Evolutionary conservation across 1,140 invertebrate species (phyloP).

Genomic region (Babylonia areolata): DNA sequence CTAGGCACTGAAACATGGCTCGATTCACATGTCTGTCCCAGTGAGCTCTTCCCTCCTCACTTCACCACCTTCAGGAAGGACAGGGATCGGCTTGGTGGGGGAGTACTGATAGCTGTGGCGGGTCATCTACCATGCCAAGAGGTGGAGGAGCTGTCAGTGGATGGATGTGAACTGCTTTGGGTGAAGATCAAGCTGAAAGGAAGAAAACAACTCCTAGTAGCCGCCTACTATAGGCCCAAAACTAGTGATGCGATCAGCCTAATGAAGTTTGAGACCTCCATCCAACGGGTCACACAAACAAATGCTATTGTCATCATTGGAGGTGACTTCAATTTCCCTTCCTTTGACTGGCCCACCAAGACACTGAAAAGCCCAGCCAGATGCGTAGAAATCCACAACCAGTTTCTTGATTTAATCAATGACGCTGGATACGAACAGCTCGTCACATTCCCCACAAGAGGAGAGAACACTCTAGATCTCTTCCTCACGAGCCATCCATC

Average conservation of each 20-base stretch:
- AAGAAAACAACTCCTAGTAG: not conserved
- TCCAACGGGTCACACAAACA: not conserved
- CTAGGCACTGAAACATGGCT: not conserved
- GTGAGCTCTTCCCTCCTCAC: not conserved
- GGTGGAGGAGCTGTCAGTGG: not conserved
- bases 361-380: too few species aligned
- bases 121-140: not conserved
- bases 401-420: not conserved
- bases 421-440: not conserved
- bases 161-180: not conserved
- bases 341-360: too few species aligned
- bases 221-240: not conserved
- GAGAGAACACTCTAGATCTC: not conserved
- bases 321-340: too few species aligned
- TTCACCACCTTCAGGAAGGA: not conserved
- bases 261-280: not conserved
- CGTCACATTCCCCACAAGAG: not conserved
- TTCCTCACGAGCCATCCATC: not conserved
- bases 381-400: not conserved
- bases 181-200: not conserved
- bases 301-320: too few species aligned
- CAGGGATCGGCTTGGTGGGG: not conserved
- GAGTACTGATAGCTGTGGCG: not conserved
- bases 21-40: not conserved
- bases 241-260: not conserved